Percentiles rank a stretch among this genome's conserved stretches.
Conservation (phyloP, 2,888 invertebrate genomes). For the Digitonthophagus gazella region DNA sequence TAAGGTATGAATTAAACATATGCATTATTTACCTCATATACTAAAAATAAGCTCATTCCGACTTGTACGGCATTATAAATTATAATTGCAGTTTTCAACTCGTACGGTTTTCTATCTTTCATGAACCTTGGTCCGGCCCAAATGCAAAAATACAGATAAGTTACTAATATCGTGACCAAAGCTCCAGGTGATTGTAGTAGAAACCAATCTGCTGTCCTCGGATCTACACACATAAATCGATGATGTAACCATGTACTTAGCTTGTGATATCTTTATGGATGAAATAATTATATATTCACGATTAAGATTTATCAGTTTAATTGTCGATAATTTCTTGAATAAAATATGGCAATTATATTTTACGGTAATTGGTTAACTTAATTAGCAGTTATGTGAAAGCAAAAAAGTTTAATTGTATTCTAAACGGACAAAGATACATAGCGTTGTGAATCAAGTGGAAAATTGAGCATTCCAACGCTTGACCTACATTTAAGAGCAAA, state of each 20-base stretch:
- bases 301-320: too few species aligned
- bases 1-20: neutral
- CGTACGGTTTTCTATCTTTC: slow-evolving; percentile 80
- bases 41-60: slow-evolving; percentile 74
- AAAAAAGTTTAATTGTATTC: too few species aligned
- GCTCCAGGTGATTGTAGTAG: slow-evolving; percentile 72
- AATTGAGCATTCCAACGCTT: neutral
- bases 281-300: neutral
- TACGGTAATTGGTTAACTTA: too few species aligned
- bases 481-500: neutral
- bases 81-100: slow-evolving; percentile 73
- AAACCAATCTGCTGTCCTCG: slow-evolving; percentile 71
- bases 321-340: too few species aligned
- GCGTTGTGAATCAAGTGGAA: neutral
- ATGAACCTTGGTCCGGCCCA: slow-evolving; percentile 82
- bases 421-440: neutral
- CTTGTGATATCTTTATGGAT: neutral
- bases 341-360: too few species aligned
- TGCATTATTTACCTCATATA: slow-evolving; percentile 64
- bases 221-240: slow-evolving; percentile 54
- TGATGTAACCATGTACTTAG: neutral
- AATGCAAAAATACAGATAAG: slow-evolving; percentile 69
- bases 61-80: slow-evolving; percentile 87
- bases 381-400: too few species aligned
- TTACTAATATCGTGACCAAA: slow-evolving; percentile 61